Evolutionary conservation across 2,797 vertebrate genomes (phyloP).

Genomic region (Gouania willdenowi): DNA sequence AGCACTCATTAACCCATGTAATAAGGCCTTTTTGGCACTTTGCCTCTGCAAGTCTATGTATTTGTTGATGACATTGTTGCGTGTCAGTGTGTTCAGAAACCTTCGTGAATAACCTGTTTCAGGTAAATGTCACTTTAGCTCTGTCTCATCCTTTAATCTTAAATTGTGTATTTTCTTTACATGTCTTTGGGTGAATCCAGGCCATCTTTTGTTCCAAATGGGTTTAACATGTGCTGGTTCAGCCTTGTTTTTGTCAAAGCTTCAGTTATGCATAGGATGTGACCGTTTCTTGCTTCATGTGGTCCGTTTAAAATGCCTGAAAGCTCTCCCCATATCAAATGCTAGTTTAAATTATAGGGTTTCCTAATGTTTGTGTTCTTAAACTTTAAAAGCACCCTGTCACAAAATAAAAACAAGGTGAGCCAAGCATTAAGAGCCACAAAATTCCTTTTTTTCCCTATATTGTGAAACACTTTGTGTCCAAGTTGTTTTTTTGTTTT

Average conservation of each 20-base stretch:
- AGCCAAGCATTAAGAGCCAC: constrained; percentile 27
- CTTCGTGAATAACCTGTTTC: constrained; percentile 58
- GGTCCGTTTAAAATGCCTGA: constrained; percentile 25
- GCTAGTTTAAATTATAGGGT: constrained; percentile 4
- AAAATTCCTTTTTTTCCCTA: constrained; percentile 51
- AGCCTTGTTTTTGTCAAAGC: constrained; percentile 35
- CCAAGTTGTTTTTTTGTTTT: no score
- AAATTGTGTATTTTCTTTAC: no score
- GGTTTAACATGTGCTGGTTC: constrained; percentile 29
- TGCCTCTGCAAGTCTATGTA: constrained; percentile 2
- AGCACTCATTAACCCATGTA: constrained; percentile 44
- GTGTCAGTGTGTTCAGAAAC: constrained; percentile 16
- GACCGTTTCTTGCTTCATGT: constrained; percentile 27
- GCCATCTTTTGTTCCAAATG: constrained; percentile 48
- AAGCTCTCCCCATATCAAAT: constrained; percentile 45
- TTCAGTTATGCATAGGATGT: constrained; percentile 17
- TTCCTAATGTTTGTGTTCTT: constrained; percentile 17
- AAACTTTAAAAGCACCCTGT: constrained; percentile 5
- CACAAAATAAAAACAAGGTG: constrained; percentile 12
- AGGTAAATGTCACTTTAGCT: constrained; percentile 49
- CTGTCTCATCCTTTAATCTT: constrained; percentile 28
- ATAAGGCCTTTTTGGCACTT: constrained; percentile 35
- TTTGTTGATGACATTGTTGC: constrained; percentile 8
- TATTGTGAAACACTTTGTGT: constrained; percentile 55
- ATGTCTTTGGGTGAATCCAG: constrained; percentile 38